Base-by-base conservation (phyloP, 35 echinoderm and acorn worm species). In the Amphiura filiformis region DNA sequence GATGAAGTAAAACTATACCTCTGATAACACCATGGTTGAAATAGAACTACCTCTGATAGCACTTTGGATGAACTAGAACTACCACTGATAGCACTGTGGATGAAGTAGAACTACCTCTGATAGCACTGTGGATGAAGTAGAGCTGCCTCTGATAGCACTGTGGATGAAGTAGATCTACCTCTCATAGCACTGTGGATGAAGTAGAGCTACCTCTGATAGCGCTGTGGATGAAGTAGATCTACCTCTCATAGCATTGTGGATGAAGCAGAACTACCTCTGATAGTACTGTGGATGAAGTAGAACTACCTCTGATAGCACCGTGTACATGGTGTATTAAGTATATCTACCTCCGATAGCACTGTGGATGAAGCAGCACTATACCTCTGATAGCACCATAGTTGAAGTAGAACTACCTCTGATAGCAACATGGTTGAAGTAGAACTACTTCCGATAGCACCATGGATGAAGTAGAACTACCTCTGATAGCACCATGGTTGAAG, bases 11-110 rank as follows among this genome's bases (percentile, higher is more conserved):
- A 15, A 15, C 26, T 70, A n/a, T n/a, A 15, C 61, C 61, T 30
- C 61, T 70, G 26, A 70, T 30, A 15, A 23, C 61, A 70, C 28
- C 28, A 30, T 30, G 28, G 44, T 13, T 26, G 61, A 26, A 26
- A 23, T 70, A n/a, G 61, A 70, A 15, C 61, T 70, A 70, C 61
- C 61, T 70, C 61, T 70, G 61, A 70, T 70, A 70, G 61, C 61
- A n/a, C 15, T n/a, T 2, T 70, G 61, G 61, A 70, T 70, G 26
- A 70, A 70, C 7, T 15, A 70, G 11, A n/a, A 1, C 61, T 70
- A 70, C 26, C 61, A 13, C 26, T 70, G 61, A 70, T 70, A 70
- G 61, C 61, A 70, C 9, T 30, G 61, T 70, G 4, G 61, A 70
- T 70, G 61, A 70, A 70, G 61, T 70, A 70, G 9, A 70, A 70